phyloP scores from a whole-genome alignment of 1,140 invertebrate genomes.

The Atta cephalotes region DNA sequence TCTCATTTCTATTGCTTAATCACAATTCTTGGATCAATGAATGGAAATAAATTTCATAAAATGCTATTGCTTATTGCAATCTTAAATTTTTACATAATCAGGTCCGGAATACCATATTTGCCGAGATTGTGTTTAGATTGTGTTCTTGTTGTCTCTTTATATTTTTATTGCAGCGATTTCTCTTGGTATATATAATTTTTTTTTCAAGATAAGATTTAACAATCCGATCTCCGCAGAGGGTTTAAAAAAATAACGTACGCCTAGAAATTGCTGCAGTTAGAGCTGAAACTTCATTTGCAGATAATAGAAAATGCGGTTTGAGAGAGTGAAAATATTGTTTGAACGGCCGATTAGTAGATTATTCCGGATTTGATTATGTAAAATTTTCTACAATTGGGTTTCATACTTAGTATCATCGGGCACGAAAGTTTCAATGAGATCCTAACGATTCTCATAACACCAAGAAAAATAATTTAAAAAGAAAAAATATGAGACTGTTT shows the following conservation, averaged over 20 bases:
- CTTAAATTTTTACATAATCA: constrained; percentile 40
- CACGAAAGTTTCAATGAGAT: background rate
- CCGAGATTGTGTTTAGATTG: background rate
- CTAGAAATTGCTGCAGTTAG: constrained; percentile 7
- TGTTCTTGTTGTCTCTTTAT: background rate
- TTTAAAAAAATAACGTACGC: background rate
- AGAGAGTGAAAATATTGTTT: background rate
- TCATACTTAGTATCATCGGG: background rate
- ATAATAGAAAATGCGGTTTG: constrained; percentile 39
- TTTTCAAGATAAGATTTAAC: constrained; percentile 12
- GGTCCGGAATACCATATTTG: background rate
- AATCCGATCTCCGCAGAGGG: background rate
- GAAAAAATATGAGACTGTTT: background rate
- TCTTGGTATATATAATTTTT: background rate
- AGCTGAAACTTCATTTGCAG: background rate
- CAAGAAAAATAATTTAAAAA: background rate
- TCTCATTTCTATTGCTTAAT: background rate
- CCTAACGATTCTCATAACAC: background rate
- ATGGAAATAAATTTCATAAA: background rate
- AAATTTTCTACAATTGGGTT: background rate
- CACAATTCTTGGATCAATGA: background rate
- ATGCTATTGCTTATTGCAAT: background rate
- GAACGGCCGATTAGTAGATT: background rate
- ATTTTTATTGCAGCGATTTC: background rate
- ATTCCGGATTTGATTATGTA: background rate